Evolutionary conservation across 2,797 vertebrate species (phyloP).

Genomic region (Phyllotis vaccarum): DNA sequence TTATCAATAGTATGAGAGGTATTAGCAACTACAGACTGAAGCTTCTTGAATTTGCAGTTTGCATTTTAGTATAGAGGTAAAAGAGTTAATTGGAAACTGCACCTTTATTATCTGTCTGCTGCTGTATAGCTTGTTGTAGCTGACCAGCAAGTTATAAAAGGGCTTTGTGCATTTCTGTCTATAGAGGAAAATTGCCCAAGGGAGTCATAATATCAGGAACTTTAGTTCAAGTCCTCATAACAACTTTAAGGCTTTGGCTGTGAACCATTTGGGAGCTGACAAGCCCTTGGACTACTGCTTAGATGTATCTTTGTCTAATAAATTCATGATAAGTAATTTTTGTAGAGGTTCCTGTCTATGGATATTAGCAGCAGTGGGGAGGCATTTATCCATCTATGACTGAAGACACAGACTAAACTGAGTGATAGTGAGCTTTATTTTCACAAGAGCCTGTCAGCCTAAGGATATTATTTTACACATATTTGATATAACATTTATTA

Average conservation of each 20-base stretch:
- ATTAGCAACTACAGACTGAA: too few species aligned
- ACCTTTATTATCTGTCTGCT: background rate
- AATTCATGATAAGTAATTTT: background rate
- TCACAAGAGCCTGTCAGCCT: too few species aligned
- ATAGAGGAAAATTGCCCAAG: too few species aligned
- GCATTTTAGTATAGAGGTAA: background rate
- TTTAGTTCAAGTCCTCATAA: background rate
- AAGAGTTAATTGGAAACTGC: background rate
- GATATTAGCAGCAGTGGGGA: too few species aligned
- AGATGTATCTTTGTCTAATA: background rate
- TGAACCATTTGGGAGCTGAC: background rate
- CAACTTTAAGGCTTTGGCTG: too few species aligned
- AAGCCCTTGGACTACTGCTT: background rate
- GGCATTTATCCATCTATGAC: too few species aligned
- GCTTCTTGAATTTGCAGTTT: too few species aligned
- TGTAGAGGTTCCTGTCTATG: too few species aligned
- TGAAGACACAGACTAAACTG: too few species aligned
- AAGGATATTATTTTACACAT: background rate
- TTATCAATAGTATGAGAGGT: too few species aligned
- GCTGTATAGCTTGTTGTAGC: background rate
- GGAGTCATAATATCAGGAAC: background rate
- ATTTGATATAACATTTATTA: background rate
- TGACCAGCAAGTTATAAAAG: background rate
- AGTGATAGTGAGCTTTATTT: too few species aligned
- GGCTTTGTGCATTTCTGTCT: background rate